These are phyloP conservation scores for Pangasius krempfi DNA, from an alignment of 2,797 vertebrate genomes.

Conservation along the genomic window DNA sequence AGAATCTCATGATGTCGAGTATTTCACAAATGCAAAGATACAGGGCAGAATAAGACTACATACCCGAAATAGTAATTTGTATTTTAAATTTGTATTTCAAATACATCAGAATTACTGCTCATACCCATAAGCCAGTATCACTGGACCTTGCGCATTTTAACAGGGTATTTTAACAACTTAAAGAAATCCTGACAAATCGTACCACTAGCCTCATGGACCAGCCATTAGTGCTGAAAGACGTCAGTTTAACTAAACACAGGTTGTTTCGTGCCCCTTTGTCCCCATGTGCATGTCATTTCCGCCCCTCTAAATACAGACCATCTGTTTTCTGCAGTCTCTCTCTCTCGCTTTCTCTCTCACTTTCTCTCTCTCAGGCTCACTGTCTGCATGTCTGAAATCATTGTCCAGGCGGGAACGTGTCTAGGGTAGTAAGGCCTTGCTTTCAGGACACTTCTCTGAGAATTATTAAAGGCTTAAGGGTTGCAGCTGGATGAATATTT, in stretches of 20 bases:
- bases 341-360: constrained; percentile 18
- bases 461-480: constrained; percentile 83
- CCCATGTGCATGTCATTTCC: constrained; percentile 39
- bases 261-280: constrained; percentile 3
- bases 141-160: not conserved
- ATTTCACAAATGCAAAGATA: not conserved
- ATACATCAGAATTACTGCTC: not conserved
- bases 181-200: not conserved
- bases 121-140: not conserved
- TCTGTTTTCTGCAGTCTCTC: constrained; percentile 55
- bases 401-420: constrained; percentile 78
- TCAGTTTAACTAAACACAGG: constrained; percentile 37
- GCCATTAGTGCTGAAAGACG: not conserved
- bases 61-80: not conserved
- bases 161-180: not conserved
- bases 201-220: not conserved
- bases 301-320: constrained; percentile 51
- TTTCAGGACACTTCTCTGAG: constrained; percentile 79
- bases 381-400: constrained; percentile 65
- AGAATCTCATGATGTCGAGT: not conserved
- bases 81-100: not conserved
- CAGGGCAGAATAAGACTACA: not conserved
- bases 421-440: constrained; percentile 72
- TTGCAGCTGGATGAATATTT: constrained; percentile 83
- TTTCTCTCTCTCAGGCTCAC: constrained; percentile 10